phyloP scores from a whole-genome alignment of 1,140 invertebrate genomes.

The Sycobia sp. region DNA sequence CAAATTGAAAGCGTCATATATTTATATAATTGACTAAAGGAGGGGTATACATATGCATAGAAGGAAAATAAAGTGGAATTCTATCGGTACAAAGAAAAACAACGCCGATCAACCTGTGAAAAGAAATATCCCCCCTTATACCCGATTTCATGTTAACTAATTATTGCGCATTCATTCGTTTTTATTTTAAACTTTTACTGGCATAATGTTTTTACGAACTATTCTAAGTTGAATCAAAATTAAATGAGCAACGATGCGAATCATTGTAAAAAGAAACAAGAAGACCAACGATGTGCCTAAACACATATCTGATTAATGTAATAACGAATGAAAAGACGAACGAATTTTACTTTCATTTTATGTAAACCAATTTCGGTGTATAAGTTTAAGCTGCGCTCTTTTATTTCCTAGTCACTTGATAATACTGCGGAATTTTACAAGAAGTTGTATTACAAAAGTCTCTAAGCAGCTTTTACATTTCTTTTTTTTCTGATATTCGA shows the following conservation, averaged over 20 bases:
- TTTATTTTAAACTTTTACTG: constrained; percentile 39
- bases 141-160: too few relatives aligned
- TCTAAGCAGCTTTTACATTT: constrained; percentile 49
- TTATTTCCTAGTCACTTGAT: constrained; percentile 58
- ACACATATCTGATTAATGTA: constrained; percentile 41
- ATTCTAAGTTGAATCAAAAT: constrained; percentile 20
- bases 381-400: constrained; percentile 47
- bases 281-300: constrained; percentile 52
- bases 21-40: neutral
- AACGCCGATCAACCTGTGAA: constrained; percentile 10
- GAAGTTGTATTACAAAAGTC: constrained; percentile 46
- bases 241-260: constrained; percentile 22
- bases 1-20: too few relatives aligned
- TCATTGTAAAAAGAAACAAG: constrained; percentile 22
- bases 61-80: neutral
- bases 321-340: constrained; percentile 33
- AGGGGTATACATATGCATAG: too few relatives aligned
- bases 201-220: constrained; percentile 41
- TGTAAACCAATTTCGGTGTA: constrained; percentile 45
- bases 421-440: constrained; percentile 44
- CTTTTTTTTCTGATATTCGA: constrained; percentile 44
- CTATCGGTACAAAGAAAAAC: neutral
- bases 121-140: too few relatives aligned
- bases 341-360: constrained; percentile 42
- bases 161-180: too few relatives aligned